These are phyloP conservation scores for Coturnix japonica DNA, from an alignment of 2,113 vertebrate species.

Conservation along the genomic window DNA sequence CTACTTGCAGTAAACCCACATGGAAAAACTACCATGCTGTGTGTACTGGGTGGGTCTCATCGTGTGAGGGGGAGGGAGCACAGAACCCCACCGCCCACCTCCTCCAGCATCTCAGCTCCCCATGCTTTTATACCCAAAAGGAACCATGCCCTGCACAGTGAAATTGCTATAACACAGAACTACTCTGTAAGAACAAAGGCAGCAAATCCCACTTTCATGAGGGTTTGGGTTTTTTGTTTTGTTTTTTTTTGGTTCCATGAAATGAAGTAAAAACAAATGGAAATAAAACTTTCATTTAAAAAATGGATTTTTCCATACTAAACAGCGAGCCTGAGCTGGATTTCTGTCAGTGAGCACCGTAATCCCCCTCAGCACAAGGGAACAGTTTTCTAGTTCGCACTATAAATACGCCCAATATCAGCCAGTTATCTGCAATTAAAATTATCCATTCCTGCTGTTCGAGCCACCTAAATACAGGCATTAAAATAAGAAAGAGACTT, in stretches of 20 bases:
- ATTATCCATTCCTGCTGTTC: slow-evolving; percentile 20
- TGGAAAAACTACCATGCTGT: no score
- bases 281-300: slow-evolving; percentile 16
- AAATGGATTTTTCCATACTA: slow-evolving; percentile 3
- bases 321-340: slow-evolving; percentile 5
- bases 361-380: background rate
- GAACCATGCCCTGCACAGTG: background rate
- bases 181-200: background rate
- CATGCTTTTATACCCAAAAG: background rate
- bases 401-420: slow-evolving; percentile 5
- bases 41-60: background rate
- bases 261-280: slow-evolving; percentile 21
- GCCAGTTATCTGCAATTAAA: slow-evolving; percentile 31
- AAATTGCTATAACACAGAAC: background rate
- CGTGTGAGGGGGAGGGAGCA: background rate
- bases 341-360: background rate
- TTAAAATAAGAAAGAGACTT: slow-evolving; percentile 11
- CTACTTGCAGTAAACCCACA: background rate
- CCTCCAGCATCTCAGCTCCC: background rate
- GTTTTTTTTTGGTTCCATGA: background rate
- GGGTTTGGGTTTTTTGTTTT: background rate
- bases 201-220: background rate
- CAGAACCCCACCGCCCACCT: background rate
- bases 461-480: background rate
- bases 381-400: background rate